Evolutionary conservation across 2,113 vertebrate species (phyloP), one percentile per base, ranked within the genome.

Genomic region (Cynocephalus volans): DNA sequence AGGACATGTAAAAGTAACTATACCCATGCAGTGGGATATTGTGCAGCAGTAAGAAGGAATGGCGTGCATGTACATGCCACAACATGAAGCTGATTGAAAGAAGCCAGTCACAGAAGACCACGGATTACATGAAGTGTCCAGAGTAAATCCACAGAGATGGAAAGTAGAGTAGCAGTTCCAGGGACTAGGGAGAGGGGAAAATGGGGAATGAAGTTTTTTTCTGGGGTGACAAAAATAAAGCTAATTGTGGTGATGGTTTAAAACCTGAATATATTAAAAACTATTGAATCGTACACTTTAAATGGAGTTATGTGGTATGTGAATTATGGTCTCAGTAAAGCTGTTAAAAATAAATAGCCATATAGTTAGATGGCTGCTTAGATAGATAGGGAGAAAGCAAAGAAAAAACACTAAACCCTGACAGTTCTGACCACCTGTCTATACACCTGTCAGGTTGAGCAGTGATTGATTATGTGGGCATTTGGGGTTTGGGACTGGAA

Each of bases 1-100:
- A 41, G 41, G 41, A 41, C 41, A 41, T 41, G 41, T 41, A 41
- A 41, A 41, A 41, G 41, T 41, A 41, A 41, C 41, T 3, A 41
- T 2, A 7, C 3, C 65, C 26, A 6, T 0, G 5, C 64, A 3
- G 1, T 23, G 33, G 65, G 21, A 3, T 36, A 33, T 2, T 62
- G 31, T 12, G 33, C 1, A 1, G 58, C 50, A 58, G 1, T 3
- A 6, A 69, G 8, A 28, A 36, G 33, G 48, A 58, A 24, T 0
- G 9, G 13, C 28, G 33, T 41, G 9, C 21, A 10, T 45, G 5
- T 12, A 26, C 8, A 1, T 18, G 65, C 82, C 19, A 1, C 18
- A 41, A 23, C 56, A 4, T 58, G 21, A 15, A 33, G 65, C 24
- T 33, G 3, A 21, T 26, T 26, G 41, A 52, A 88, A 52, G 36